These are phyloP conservation scores for Ploceus nigricollis DNA, from an alignment of 2,113 vertebrate species.

Conservation along the genomic window DNA sequence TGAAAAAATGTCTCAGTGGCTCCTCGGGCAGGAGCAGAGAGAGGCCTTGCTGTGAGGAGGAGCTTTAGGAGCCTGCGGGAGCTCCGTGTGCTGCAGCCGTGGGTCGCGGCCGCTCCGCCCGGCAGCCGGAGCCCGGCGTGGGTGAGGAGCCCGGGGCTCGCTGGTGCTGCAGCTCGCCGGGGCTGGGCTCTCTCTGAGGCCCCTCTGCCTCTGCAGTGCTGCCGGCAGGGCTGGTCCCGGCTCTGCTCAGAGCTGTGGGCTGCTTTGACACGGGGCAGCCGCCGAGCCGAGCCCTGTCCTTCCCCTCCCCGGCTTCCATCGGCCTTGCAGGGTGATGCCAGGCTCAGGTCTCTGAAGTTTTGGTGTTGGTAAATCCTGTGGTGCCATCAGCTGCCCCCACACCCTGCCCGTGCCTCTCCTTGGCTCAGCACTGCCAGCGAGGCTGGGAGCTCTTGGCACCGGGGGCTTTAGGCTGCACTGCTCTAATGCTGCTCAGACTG, in stretches of 20 bases:
- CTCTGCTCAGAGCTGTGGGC: rapidly evolving
- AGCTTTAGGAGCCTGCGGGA: neutral
- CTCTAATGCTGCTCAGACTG: neutral
- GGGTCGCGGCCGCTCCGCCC: rapidly evolving
- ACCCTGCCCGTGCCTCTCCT: rapidly evolving
- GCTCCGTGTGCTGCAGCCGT: neutral
- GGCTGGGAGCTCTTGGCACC: neutral
- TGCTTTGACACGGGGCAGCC: rapidly evolving
- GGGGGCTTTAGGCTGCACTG: neutral
- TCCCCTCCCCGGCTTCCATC: neutral
- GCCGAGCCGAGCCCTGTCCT: rapidly evolving
- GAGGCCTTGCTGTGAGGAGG: neutral
- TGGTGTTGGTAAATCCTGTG: neutral
- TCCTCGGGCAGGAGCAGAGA: neutral
- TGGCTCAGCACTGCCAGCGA: rapidly evolving
- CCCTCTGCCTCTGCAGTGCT: neutral
- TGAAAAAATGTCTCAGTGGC: neutral
- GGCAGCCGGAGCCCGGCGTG: rapidly evolving
- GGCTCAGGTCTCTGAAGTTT: neutral
- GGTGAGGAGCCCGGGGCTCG: rapidly evolving
- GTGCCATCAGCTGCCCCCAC: neutral
- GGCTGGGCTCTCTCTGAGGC: neutral
- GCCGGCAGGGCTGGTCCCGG: neutral
- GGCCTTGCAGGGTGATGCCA: rapidly evolving
- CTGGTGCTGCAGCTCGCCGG: rapidly evolving